Percentiles rank a stretch among this genome's conserved stretches.
phyloP scores from a whole-genome alignment of 2,113 vertebrate genomes.

The Pelobates fuscus region DNA sequence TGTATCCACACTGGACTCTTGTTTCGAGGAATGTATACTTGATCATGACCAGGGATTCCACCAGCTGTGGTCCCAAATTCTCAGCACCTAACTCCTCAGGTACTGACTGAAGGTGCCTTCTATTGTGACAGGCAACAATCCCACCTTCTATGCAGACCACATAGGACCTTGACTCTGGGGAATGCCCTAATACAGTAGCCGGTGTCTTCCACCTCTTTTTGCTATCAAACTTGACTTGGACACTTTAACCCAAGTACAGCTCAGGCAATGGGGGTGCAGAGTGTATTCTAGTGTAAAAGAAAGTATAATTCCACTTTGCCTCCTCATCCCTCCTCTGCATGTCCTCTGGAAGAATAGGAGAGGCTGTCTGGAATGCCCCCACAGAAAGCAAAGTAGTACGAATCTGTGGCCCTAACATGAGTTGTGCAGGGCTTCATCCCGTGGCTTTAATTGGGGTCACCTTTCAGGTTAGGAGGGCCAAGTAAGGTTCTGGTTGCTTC shows the following conservation, averaged over 20 bases:
- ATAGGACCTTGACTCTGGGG: neutral
- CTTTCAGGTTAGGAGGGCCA: neutral
- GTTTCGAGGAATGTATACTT: neutral
- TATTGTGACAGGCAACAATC: slow-evolving; percentile 5
- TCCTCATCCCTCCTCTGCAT: slow-evolving; percentile 1
- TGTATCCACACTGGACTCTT: neutral
- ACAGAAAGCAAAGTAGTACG: neutral
- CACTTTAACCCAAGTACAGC: neutral
- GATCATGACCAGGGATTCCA: neutral
- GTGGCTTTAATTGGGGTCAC: neutral
- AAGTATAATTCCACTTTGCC: neutral
- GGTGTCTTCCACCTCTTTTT: neutral
- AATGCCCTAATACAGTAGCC: neutral
- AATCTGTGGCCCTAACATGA: neutral
- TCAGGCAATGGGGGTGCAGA: too few species aligned
- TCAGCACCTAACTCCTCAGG: neutral
- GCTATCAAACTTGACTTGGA: neutral
- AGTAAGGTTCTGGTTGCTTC: slow-evolving; percentile 6
- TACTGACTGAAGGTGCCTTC: neutral
- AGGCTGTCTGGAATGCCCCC: too few species aligned
- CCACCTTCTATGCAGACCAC: neutral
- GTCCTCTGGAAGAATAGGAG: neutral
- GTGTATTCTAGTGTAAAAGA: neutral
- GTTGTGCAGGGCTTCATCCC: neutral
- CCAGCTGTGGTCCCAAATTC: neutral